Base-by-base conservation (phyloP, 2,888 invertebrate species). In the Globia sparganii region DNA sequence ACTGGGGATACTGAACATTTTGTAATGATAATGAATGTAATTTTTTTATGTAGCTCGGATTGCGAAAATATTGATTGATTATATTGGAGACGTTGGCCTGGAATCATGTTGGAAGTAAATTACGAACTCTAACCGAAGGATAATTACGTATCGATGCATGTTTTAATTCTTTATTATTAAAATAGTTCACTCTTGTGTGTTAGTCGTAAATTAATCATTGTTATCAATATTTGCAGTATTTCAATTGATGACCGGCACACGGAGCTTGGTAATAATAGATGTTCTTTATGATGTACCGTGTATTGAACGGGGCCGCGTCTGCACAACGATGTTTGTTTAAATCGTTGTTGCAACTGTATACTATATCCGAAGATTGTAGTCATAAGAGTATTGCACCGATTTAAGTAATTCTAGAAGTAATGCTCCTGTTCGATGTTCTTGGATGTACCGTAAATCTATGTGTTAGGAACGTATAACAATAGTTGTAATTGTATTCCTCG, bases 161-260 rank as follows among this genome's bases (percentile, higher is more conserved):
- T 67, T 74, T 83, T 72, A 72, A 80, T 80, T 78, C 37, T 80
- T 75, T 81, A 78, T 67, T 75, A 28, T 56, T 77, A 71, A 71
- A 80, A 77, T 85, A 85, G 56, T 65, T 59, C 73, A 72, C 67
- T 53, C 53, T 86, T 80, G 84, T 72, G 70, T 86, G 86, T 84
- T 87, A 86, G 78, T 84, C 76, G 76, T 79, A 81, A 49, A 72
- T 62, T 72, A 73, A 83, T 83, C 43, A 75, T 82, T 78, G 66
- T 77, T 62, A 61, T 74, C 78, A 72, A 74, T 78, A 64, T 79
- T 78, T 81, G 64, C 75, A 72, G 68, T 79, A 82, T 78, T 75
- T 81, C 58, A 69, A 86, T 72, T 72, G 66, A 67, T 65, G 62
- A 71, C 77, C 53, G 59, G 72, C 75, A 78, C 65, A 69, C 83